Percentiles rank a stretch among this genome's conserved stretches.
Conservation (phyloP, 2,113 vertebrate species). For the Rutilus rutilus region DNA sequence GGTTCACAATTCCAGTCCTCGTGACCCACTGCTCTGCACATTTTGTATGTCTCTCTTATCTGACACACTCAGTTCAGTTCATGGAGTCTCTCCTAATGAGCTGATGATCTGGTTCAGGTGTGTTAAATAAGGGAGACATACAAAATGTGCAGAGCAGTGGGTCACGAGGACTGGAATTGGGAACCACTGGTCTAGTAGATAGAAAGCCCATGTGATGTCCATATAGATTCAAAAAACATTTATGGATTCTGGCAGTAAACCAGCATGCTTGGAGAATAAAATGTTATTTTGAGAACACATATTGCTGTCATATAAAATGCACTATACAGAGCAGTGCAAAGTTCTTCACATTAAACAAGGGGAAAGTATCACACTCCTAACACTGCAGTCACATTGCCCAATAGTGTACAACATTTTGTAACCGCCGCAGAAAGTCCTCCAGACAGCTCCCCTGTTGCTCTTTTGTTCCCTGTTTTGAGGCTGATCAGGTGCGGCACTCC, state of each 20-base stretch:
- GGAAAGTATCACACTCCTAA: neutral
- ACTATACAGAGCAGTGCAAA: neutral
- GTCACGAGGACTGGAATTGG: too few species aligned
- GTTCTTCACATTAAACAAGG: neutral
- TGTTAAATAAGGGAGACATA: too few species aligned
- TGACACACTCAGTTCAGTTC: too few species aligned
- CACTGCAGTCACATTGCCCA: neutral
- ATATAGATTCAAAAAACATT: neutral
- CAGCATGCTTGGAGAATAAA: neutral
- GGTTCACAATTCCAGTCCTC: too few species aligned
- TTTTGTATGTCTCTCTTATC: too few species aligned
- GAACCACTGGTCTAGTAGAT: too few species aligned
- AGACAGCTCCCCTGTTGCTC: constrained; percentile 23
- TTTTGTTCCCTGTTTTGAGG: constrained; percentile 24
- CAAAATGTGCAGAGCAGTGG: too few species aligned
- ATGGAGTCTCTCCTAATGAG: too few species aligned
- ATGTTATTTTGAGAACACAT: neutral
- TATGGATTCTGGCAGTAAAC: neutral
- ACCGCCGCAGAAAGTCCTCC: neutral
- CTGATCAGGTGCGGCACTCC: constrained; percentile 24
- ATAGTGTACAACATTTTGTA: neutral
- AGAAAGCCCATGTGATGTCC: neutral
- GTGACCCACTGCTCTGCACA: too few species aligned
- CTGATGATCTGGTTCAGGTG: too few species aligned
- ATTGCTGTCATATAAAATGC: constrained; percentile 14